Conservation (phyloP, 2,888 invertebrate genomes). For the Caenorhabditis afra region DNA sequence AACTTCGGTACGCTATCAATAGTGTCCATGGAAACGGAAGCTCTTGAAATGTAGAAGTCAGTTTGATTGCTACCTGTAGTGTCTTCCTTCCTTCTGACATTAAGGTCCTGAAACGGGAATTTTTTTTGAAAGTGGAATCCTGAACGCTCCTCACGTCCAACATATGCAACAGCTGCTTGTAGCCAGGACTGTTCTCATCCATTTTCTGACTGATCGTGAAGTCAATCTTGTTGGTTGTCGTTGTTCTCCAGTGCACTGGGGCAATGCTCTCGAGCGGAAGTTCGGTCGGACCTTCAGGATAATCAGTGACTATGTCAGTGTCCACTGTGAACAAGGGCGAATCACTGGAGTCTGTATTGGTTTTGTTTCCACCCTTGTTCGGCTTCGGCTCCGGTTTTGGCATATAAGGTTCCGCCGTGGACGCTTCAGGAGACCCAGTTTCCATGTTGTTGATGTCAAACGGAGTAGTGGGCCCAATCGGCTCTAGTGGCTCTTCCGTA, state of each 20-base stretch:
- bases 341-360: slow-evolving; percentile 2
- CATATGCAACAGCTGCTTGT: slow-evolving; percentile 41
- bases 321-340: background rate
- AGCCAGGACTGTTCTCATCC: slow-evolving; percentile 41
- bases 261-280: slow-evolving; percentile 33
- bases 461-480: slow-evolving; percentile 16
- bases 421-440: slow-evolving; percentile 35
- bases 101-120: slow-evolving; percentile 27
- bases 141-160: slow-evolving; percentile 12
- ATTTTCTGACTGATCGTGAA: slow-evolving; percentile 52
- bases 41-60: slow-evolving; percentile 20
- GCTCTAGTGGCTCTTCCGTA: background rate
- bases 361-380: background rate
- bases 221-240: slow-evolving; percentile 18
- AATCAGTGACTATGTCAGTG: slow-evolving; percentile 2
- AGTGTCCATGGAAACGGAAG: slow-evolving; percentile 19
- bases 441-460: slow-evolving; percentile 36
- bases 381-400: slow-evolving; percentile 45
- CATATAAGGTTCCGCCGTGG: slow-evolving; percentile 46
- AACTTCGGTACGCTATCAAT: slow-evolving; percentile 23
- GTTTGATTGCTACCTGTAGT: slow-evolving; percentile 9
- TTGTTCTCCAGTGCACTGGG: slow-evolving; percentile 42
- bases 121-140: too few species aligned
- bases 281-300: slow-evolving; percentile 14
- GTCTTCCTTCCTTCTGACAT: slow-evolving; percentile 23